These are phyloP conservation scores for Drosophila picticornis DNA, from an alignment of 2,888 invertebrate genomes.

Conservation along the genomic window DNA sequence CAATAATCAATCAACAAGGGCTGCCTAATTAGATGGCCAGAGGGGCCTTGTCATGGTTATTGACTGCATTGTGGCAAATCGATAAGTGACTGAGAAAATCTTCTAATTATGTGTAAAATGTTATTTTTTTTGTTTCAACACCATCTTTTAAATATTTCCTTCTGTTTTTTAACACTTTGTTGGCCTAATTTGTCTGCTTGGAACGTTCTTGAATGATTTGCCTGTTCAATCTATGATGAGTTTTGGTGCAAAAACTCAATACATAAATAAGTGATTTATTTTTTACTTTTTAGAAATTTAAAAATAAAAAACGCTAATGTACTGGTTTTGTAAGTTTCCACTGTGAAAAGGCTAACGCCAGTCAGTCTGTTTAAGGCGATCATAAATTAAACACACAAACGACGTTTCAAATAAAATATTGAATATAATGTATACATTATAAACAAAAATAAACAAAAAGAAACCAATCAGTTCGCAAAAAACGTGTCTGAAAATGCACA, in stretches of 20 bases:
- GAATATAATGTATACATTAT: conserved; percentile 25
- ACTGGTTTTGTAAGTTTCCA: neutral
- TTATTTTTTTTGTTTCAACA: conserved; percentile 8
- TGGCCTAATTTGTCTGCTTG: conserved; percentile 29
- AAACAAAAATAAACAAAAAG: conserved; percentile 28
- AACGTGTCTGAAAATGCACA: conserved; percentile 11
- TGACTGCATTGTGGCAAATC: conserved; percentile 33
- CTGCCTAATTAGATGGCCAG: conserved; percentile 56
- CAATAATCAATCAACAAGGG: conserved; percentile 67
- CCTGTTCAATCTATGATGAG: conserved; percentile 19
- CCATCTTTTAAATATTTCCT: neutral
- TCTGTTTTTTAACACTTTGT: conserved; percentile 9
- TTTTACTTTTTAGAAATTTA: neutral
- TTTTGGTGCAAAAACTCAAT: conserved; percentile 11
- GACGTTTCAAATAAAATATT: conserved; percentile 11
- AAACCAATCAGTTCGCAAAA: conserved; percentile 28
- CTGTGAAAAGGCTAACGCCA: conserved; percentile 30
- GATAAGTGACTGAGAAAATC: conserved; percentile 23
- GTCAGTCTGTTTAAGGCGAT: conserved; percentile 41
- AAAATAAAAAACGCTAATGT: neutral
- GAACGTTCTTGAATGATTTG: conserved; percentile 17
- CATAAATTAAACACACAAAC: conserved; percentile 34
- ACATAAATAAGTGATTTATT: neutral
- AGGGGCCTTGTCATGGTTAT: neutral
- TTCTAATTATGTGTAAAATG: conserved; percentile 58